A percentile compares a stretch with the other conserved stretches of the same genome.
Evolutionary conservation across 2,797 vertebrate genomes (phyloP).

Genomic region (Thalassophryne amazonica): DNA sequence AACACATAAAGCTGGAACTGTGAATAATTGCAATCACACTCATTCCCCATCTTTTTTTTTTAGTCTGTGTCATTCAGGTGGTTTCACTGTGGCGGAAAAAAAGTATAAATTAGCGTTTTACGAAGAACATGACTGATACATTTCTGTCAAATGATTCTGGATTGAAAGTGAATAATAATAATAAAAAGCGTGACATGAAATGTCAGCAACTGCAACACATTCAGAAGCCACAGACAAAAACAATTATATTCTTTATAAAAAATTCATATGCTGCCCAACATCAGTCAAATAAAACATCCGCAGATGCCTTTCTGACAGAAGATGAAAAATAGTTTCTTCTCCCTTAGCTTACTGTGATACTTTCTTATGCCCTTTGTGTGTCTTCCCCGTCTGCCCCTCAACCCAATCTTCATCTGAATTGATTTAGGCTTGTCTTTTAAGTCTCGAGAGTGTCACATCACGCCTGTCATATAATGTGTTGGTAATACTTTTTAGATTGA

Average conservation of each 20-base stretch:
- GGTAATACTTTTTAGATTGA: constrained; percentile 55
- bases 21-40: constrained; percentile 43
- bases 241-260: constrained; percentile 43
- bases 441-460: constrained; percentile 42
- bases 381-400: constrained; percentile 27
- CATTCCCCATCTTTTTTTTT: constrained; percentile 34
- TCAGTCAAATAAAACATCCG: constrained; percentile 19
- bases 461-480: constrained; percentile 42
- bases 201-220: neutral
- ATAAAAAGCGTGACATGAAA: neutral
- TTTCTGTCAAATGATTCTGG: constrained; percentile 1
- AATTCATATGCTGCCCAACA: constrained; percentile 26
- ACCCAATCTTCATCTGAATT: constrained; percentile 57
- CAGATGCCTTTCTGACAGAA: constrained; percentile 39
- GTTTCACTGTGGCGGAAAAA: constrained; percentile 11
- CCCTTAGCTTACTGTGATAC: constrained; percentile 31
- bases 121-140: neutral
- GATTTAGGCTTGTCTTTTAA: constrained; percentile 55
- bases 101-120: constrained; percentile 2
- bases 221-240: constrained; percentile 21
- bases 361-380: constrained; percentile 34
- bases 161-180: constrained; percentile 7
- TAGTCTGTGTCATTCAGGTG: constrained; percentile 32
- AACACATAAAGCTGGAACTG: constrained; percentile 38
- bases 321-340: constrained; percentile 47